Evolutionary conservation across 2,113 vertebrate genomes (phyloP).

Genomic region (Syrmaticus mikado): DNA sequence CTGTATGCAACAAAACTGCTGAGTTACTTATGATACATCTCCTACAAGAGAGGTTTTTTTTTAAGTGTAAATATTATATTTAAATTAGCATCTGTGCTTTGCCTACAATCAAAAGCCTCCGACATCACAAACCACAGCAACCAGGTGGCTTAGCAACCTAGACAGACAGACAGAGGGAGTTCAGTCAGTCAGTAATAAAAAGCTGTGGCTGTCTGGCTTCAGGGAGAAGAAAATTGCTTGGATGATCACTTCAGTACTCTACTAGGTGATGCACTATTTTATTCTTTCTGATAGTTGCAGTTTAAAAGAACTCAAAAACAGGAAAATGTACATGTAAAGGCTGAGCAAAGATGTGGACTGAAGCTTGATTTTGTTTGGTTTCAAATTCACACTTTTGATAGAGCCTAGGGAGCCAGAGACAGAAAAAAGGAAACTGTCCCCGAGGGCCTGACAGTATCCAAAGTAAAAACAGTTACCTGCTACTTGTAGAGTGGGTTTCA

Average conservation of each 20-base stretch:
- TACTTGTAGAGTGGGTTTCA: background rate
- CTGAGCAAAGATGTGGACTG: conserved; percentile 60
- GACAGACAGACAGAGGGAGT: conserved; percentile 51
- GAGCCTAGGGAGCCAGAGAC: conserved; percentile 19
- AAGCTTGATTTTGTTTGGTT: conserved; percentile 64
- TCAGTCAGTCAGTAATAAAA: conserved; percentile 69
- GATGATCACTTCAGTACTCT: conserved; percentile 59
- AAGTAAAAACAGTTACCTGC: background rate
- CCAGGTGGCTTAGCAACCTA: conserved; percentile 21
- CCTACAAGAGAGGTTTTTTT: background rate
- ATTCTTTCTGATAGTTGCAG: conserved; percentile 69
- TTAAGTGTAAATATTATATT: conserved; percentile 22
- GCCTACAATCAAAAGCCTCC: conserved; percentile 19
- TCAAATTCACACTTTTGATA: conserved; percentile 52
- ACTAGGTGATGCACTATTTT: conserved; percentile 61
- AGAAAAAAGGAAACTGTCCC: conserved; percentile 54
- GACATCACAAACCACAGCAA: conserved; percentile 21
- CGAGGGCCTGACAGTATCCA: conserved; percentile 2
- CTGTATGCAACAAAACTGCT: background rate
- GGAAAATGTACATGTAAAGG: conserved; percentile 39
- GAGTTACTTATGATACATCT: background rate
- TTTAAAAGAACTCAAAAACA: conserved; percentile 66
- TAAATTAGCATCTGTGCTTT: conserved; percentile 28
- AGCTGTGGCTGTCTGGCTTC: conserved; percentile 67
- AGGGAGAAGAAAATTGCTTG: conserved; percentile 65